Percentiles rank a stretch among this genome's conserved stretches.
Evolutionary conservation across 2,888 invertebrate genomes (phyloP).

Genomic region (Spilosoma lubricipeda): DNA sequence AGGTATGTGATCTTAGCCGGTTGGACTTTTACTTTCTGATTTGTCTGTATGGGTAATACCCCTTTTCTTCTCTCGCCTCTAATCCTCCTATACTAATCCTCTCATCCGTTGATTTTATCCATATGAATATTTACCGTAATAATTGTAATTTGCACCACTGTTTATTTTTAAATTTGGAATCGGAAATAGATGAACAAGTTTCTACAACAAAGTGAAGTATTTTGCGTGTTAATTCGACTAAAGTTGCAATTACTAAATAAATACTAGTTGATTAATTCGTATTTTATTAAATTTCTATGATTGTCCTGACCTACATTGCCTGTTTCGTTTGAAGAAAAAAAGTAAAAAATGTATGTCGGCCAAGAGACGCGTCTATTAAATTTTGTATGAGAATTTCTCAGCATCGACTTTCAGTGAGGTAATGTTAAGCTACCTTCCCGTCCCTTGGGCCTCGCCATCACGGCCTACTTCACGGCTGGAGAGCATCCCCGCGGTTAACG

Average conservation of each 20-base stretch:
- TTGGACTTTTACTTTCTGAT: too few species aligned
- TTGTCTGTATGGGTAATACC: too few species aligned
- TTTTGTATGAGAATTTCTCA: slow-evolving; percentile 40
- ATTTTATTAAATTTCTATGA: background rate
- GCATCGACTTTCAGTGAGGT: slow-evolving; percentile 40
- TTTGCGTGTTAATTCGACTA: too few species aligned
- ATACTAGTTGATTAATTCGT: background rate
- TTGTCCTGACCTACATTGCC: background rate
- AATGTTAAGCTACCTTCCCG: slow-evolving; percentile 46
- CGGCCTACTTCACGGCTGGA: slow-evolving; percentile 41
- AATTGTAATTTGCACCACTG: too few species aligned
- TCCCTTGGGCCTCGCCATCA: slow-evolving; percentile 46
- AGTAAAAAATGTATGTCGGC: background rate
- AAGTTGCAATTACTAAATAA: background rate
- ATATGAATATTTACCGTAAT: too few species aligned
- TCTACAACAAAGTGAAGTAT: too few species aligned
- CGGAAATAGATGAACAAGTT: too few species aligned
- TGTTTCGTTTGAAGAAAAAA: background rate
- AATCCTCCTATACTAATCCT: too few species aligned
- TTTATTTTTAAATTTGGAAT: background rate
- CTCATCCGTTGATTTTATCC: too few species aligned
- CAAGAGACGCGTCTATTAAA: slow-evolving; percentile 38
- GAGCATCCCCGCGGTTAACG: slow-evolving; percentile 39
- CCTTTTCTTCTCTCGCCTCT: too few species aligned
- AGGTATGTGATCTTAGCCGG: background rate